A percentile compares a stretch with the other conserved stretches of the same genome.
Evolutionary conservation across 1,140 invertebrate genomes (phyloP).

Genomic region (Capitella teleta): DNA sequence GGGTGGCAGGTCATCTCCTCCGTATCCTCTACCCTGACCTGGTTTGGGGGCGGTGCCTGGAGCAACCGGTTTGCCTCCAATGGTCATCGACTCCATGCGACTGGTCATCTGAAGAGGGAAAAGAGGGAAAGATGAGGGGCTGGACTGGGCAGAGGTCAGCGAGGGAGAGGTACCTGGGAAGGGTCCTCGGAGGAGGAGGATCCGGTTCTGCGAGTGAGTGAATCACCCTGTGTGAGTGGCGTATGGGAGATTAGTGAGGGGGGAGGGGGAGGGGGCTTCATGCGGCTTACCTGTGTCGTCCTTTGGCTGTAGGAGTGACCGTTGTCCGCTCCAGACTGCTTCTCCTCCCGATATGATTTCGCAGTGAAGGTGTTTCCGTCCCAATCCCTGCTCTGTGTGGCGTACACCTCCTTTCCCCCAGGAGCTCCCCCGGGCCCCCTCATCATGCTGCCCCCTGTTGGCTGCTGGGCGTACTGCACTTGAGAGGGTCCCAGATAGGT

Average conservation of each 20-base stretch:
- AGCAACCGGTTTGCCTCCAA: slow-evolving; percentile 13
- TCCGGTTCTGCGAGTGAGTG: too few relatives aligned
- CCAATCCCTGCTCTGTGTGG: slow-evolving; percentile 1
- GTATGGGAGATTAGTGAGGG: too few relatives aligned
- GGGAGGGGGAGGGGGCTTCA: too few relatives aligned
- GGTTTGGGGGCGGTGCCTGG: slow-evolving; percentile 6
- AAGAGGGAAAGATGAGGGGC: too few relatives aligned
- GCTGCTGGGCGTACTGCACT: not conserved
- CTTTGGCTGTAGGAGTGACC: not conserved
- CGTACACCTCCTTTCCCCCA: slow-evolving; percentile 4
- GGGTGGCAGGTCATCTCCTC: slow-evolving; percentile 12
- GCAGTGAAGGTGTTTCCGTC: slow-evolving; percentile 7
- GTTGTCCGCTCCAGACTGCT: not conserved
- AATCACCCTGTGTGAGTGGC: too few relatives aligned
- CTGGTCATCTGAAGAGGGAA: slow-evolving; percentile 4
- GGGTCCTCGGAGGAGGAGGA: too few relatives aligned
- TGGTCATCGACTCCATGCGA: slow-evolving; percentile 19
- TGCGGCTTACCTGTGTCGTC: not conserved
- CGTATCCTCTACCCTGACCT: slow-evolving; percentile 17
- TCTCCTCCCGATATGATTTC: slow-evolving; percentile 4
- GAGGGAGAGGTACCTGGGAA: too few relatives aligned
- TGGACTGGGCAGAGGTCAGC: too few relatives aligned
- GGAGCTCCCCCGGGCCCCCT: not conserved
- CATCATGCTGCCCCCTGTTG: not conserved
- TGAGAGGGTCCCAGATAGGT: not conserved